Base-by-base conservation (phyloP, 2,888 invertebrate species). In the Drosophila multiciliata region DNA sequence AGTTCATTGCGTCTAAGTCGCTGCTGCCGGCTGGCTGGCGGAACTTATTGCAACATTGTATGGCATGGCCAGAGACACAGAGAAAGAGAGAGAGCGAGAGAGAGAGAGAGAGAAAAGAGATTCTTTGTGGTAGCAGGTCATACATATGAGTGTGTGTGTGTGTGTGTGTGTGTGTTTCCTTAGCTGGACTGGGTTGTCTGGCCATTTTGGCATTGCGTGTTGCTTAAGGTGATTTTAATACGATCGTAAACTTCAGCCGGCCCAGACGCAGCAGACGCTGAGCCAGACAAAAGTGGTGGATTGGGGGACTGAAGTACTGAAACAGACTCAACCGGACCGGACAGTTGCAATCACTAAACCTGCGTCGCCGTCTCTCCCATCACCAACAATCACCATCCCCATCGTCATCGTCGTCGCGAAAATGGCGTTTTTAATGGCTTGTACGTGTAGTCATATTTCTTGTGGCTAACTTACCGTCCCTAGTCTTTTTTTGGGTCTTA, bases 151-250 rank as follows among this genome's bases (percentile, higher is more conserved):
- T 20, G 53, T 32, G n/a, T 33, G 33, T 48, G 26, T 49, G 15
- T 49, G 15, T 52, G 20, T 20, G 20, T 66, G 54, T 42, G 66
- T 68, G 59, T 35, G 59, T 59, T 62, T 60, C 55, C 63, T 53
- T 73, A 66, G n/a, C 48, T 38, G 33, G 33, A 12, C 50, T 66
- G 54, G 62, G 50, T 69, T 76, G 71, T 72, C 80, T 86, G 78
- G 73, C 82, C 79, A 82, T 83, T 87, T 88, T 74, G 81, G 83
- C 82, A 73, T 87, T 88, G 88, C 88, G 87, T 89, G 89, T 85
- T 83, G 75, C 80, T 87, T 84, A 90, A 89, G 90, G 88, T 89
- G 88, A 89, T 90, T 89, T 89, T 89, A 89, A 89, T 89, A 89
- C 87, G 88, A 87, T 89, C 88, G 83, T 89, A 89, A 89, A 89